A percentile compares a stretch with the other conserved stretches of the same genome.
Evolutionary conservation across 2,888 invertebrate species (phyloP).

Genomic region (Scaptomyza flava): DNA sequence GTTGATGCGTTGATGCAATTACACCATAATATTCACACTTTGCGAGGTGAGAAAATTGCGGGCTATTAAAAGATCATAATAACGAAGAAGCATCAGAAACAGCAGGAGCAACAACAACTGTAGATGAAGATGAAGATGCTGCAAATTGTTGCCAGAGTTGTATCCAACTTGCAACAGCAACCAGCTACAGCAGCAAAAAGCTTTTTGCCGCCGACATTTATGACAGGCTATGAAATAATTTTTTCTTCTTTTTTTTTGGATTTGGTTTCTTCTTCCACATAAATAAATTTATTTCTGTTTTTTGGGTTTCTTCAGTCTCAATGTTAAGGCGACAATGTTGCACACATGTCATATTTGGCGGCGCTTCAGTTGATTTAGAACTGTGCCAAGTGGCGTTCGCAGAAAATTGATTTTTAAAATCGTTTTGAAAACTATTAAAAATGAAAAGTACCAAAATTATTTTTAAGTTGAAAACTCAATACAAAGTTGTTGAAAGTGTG

Average conservation of each 20-base stretch:
- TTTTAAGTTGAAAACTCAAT: constrained; percentile 11
- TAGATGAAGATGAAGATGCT: constrained; percentile 72
- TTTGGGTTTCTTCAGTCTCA: constrained; percentile 7
- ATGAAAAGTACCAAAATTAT: constrained; percentile 16
- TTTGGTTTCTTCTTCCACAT: constrained; percentile 27
- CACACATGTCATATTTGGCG: constrained; percentile 74
- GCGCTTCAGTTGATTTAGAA: constrained; percentile 80
- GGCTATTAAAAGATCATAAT: constrained; percentile 85
- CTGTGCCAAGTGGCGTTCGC: constrained; percentile 77
- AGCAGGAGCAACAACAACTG: constrained; percentile 20
- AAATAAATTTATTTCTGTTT: constrained; percentile 35
- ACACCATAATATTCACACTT: constrained; percentile 85
- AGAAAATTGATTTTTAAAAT: constrained; percentile 75
- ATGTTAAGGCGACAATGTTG: constrained; percentile 63
- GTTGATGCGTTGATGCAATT: constrained; percentile 85
- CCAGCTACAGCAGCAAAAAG: constrained; percentile 43
- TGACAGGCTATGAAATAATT: constrained; percentile 76
- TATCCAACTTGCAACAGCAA: constrained; percentile 23
- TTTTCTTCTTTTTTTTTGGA: constrained; percentile 25
- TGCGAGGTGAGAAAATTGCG: constrained; percentile 85
- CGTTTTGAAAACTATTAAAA: constrained; percentile 71
- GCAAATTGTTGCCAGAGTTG: constrained; percentile 63
- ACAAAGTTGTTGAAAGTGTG: constrained; percentile 36
- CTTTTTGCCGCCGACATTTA: constrained; percentile 71
- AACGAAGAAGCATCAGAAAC: constrained; percentile 51